Evolutionary conservation across 2,888 invertebrate species (phyloP).

Genomic region (Orthosia cruda): DNA sequence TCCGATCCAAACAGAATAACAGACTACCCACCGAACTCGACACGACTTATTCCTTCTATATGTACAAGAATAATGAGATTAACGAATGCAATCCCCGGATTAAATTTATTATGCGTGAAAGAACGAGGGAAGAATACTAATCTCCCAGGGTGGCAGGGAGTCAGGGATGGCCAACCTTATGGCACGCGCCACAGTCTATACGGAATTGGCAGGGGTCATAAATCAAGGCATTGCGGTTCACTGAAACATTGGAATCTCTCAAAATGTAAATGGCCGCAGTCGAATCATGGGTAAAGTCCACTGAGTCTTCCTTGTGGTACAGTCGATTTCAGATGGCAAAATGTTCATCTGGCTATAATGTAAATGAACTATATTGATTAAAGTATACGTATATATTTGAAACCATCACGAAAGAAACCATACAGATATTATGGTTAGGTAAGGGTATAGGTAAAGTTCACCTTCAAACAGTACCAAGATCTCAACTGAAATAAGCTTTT

Average conservation of each 20-base stretch:
- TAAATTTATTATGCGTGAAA: conserved; percentile 74
- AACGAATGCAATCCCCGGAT: conserved; percentile 72
- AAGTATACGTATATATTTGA: background rate
- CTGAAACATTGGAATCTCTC: conserved; percentile 57
- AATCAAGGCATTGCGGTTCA: conserved; percentile 59
- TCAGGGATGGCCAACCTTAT: conserved; percentile 62
- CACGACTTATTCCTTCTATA: conserved; percentile 57
- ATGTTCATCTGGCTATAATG: background rate
- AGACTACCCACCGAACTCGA: conserved; percentile 16
- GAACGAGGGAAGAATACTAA: conserved; percentile 70
- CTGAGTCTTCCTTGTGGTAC: background rate
- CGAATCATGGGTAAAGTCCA: background rate
- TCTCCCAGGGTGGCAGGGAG: conserved; percentile 40
- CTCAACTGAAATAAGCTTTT: no score
- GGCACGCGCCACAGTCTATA: conserved; percentile 46
- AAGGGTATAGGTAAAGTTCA: background rate
- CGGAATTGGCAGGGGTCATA: conserved; percentile 60
- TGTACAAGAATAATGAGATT: conserved; percentile 72
- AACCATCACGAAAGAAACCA: background rate
- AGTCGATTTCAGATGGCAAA: background rate
- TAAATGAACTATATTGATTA: background rate
- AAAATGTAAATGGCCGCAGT: conserved; percentile 44
- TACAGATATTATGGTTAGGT: no score
- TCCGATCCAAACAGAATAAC: conserved; percentile 24
- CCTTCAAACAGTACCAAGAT: background rate